Evolutionary conservation across 1,140 invertebrate species (phyloP).

Genomic region (Ephestia elutella): DNA sequence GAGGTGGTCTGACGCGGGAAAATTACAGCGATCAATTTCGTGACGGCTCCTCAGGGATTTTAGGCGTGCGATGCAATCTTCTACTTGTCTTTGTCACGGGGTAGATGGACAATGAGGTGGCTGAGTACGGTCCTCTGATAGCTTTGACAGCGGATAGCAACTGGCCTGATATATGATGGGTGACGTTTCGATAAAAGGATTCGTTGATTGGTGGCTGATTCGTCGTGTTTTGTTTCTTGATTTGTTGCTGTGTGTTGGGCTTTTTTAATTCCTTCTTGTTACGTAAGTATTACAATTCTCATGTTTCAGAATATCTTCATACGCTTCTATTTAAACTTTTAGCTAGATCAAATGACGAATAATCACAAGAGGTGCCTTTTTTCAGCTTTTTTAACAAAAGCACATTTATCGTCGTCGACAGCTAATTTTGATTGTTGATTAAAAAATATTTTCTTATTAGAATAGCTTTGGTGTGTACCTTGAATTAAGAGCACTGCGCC

Average conservation of each 20-base stretch:
- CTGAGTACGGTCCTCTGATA: not conserved
- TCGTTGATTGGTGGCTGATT: not conserved
- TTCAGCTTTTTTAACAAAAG: too few relatives aligned
- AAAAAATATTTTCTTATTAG: too few relatives aligned
- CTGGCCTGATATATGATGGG: not conserved
- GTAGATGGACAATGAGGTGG: conserved; percentile 31
- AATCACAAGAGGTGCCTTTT: too few relatives aligned
- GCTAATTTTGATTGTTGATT: too few relatives aligned
- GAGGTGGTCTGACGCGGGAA: conserved; percentile 35
- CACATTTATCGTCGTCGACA: too few relatives aligned
- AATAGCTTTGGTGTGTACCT: not conserved
- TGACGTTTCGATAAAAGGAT: conserved; percentile 1
- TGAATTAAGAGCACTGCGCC: not conserved
- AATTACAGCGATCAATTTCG: conserved; percentile 65
- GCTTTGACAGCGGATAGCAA: not conserved
- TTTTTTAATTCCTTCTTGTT: too few relatives aligned
- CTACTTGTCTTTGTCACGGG: conserved; percentile 57
- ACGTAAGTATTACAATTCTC: too few relatives aligned
- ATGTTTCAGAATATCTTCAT: too few relatives aligned
- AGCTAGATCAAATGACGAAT: too few relatives aligned
- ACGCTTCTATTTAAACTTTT: too few relatives aligned
- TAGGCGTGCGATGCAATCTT: conserved; percentile 57
- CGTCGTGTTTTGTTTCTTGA: not conserved
- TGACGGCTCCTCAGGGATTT: conserved; percentile 45
- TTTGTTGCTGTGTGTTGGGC: too few relatives aligned